These are phyloP conservation scores for Naja naja DNA, from an alignment of 2,113 vertebrate species.

Conservation along the genomic window DNA sequence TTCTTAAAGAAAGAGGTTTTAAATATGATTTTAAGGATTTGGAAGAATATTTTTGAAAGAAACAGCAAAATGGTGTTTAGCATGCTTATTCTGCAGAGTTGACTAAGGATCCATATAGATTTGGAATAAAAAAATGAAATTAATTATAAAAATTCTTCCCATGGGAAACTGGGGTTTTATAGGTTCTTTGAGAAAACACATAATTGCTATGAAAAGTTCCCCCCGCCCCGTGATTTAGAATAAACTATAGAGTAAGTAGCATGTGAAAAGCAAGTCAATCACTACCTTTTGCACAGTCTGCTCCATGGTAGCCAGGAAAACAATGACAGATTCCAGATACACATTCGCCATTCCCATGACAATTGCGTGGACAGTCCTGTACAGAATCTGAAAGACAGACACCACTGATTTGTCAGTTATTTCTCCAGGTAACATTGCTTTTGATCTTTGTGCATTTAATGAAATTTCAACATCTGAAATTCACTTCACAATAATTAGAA, in stretches of 20 bases:
- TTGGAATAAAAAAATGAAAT: background rate
- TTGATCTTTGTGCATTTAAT: background rate
- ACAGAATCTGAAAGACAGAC: constrained; percentile 86
- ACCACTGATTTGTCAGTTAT: background rate
- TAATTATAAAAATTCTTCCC: background rate
- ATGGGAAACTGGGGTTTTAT: background rate
- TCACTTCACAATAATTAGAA: background rate
- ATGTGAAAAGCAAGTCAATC: background rate
- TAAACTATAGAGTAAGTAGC: constrained; percentile 9
- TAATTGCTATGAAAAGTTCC: background rate
- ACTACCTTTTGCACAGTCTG: constrained; percentile 97
- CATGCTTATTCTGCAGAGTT: background rate
- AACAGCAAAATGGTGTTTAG: background rate
- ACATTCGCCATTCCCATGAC: constrained; percentile 97
- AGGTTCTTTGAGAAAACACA: background rate
- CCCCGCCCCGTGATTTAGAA: background rate
- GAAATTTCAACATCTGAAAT: background rate
- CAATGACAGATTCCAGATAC: constrained; percentile 96
- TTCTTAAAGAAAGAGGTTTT: background rate
- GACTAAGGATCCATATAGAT: background rate
- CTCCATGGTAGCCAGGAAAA: constrained; percentile 96
- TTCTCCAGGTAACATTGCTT: background rate
- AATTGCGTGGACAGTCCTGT: constrained; percentile 96
- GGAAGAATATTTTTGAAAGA: background rate
- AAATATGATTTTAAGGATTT: background rate